A percentile compares a stretch with the other conserved stretches of the same genome.
phyloP scores from a whole-genome alignment of 2,888 invertebrate genomes.

The Fragum whitleyi region DNA sequence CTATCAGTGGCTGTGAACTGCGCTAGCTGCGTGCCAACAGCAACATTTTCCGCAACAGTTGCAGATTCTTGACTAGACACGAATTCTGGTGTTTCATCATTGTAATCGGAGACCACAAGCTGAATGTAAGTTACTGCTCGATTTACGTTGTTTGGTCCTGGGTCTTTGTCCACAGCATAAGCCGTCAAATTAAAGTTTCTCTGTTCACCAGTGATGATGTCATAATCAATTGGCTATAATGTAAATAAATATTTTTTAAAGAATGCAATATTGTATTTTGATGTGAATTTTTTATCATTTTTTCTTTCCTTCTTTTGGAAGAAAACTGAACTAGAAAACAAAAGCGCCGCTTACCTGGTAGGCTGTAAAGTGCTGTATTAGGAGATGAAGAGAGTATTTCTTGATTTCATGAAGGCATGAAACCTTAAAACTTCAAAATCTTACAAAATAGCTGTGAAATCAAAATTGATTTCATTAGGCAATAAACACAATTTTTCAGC shows the following conservation, averaged over 20 bases:
- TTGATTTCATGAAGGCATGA: too few relatives aligned
- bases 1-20: constrained; percentile 98
- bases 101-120: constrained; percentile 99
- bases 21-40: constrained; percentile 94
- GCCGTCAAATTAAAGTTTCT: constrained; percentile 81
- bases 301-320: too few relatives aligned
- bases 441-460: too few relatives aligned
- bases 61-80: constrained; percentile 86
- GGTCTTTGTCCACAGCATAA: constrained; percentile 74
- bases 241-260: neutral
- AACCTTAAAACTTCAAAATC: too few relatives aligned
- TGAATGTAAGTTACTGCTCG: constrained; percentile 95
- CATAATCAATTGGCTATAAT: constrained; percentile 80
- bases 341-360: too few relatives aligned
- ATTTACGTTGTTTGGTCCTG: constrained; percentile 43
- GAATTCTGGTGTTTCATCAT: constrained; percentile 99
- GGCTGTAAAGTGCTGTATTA: too few relatives aligned
- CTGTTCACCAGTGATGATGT: constrained; percentile 71
- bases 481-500: too few relatives aligned
- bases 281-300: neutral
- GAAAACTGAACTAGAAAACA: too few relatives aligned
- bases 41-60: constrained; percentile 92
- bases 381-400: too few relatives aligned
- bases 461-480: too few relatives aligned
- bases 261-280: neutral